phyloP scores from a whole-genome alignment of 2,113 vertebrate genomes.

The Deroptyus accipitrinus region DNA sequence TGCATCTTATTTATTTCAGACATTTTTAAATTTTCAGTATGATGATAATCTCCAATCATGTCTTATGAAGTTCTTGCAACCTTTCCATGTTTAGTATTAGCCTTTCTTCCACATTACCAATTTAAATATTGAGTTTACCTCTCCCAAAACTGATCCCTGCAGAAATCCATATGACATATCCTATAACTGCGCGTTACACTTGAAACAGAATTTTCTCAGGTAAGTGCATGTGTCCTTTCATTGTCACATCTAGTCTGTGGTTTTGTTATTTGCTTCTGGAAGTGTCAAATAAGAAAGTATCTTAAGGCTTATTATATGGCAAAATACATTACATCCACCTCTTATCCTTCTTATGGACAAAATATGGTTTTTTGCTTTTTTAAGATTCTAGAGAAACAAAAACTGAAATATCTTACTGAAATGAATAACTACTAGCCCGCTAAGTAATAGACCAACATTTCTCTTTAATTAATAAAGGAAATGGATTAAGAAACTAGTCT shows the following conservation, averaged over 20 bases:
- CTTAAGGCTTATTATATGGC: not conserved
- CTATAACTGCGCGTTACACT: not conserved
- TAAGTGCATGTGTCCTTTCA: not conserved
- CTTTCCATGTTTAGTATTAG: not conserved
- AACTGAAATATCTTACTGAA: not conserved
- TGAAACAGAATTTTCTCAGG: not conserved
- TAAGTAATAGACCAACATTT: not conserved
- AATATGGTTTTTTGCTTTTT: accelerated
- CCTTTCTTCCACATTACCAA: not conserved
- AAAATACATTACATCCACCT: not conserved
- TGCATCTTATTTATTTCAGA: not conserved
- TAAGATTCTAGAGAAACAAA: not conserved
- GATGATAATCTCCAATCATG: not conserved
- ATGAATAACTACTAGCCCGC: not conserved
- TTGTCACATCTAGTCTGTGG: not conserved
- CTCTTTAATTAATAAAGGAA: not conserved
- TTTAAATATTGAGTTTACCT: not conserved
- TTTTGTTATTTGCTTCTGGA: not conserved
- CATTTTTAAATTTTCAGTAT: not conserved
- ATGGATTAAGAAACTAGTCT: not conserved
- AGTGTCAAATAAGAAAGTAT: not conserved
- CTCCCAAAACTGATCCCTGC: not conserved
- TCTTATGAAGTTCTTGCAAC: not conserved
- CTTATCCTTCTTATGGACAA: not conserved
- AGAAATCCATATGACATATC: not conserved